Percentiles rank a stretch among this genome's conserved stretches.
phyloP scores from a whole-genome alignment of 2,888 invertebrate species.

The Strigamia maritima region DNA sequence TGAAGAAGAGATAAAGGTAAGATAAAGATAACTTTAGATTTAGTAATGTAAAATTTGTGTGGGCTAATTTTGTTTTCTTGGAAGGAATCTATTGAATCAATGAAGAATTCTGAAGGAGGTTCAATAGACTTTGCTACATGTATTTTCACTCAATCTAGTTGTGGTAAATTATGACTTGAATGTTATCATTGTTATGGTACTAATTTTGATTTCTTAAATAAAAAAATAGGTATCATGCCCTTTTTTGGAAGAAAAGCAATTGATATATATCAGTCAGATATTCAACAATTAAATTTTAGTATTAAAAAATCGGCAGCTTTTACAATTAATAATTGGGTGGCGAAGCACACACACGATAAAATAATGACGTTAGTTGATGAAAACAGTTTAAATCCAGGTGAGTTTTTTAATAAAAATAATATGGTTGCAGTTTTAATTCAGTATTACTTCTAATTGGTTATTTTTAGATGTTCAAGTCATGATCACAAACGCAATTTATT shows the following conservation, averaged over 20 bases:
- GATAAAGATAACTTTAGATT: background rate
- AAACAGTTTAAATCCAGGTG: background rate
- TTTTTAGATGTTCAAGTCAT: background rate
- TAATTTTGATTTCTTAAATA: background rate
- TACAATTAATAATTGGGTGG: conserved; percentile 12
- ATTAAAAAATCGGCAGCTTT: background rate
- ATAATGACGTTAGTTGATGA: background rate
- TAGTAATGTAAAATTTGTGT: background rate
- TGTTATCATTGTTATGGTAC: background rate
- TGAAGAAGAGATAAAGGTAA: conserved; percentile 3
- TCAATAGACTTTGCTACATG: background rate
- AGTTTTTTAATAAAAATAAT: background rate
- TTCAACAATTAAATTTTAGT: conserved; percentile 6
- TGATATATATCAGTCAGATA: conserved; percentile 16
- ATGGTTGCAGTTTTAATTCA: background rate
- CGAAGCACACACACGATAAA: background rate
- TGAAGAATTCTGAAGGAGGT: conserved; percentile 19
- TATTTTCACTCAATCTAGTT: conserved; percentile 2
- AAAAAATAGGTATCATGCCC: background rate
- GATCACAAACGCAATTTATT: background rate
- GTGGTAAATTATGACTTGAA: background rate
- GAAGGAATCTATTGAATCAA: background rate
- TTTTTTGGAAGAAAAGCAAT: background rate
- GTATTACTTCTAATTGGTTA: background rate
- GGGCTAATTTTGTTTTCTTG: background rate